Conservation (phyloP, 1,140 invertebrate species). For the Parapsyche elsis region DNA sequence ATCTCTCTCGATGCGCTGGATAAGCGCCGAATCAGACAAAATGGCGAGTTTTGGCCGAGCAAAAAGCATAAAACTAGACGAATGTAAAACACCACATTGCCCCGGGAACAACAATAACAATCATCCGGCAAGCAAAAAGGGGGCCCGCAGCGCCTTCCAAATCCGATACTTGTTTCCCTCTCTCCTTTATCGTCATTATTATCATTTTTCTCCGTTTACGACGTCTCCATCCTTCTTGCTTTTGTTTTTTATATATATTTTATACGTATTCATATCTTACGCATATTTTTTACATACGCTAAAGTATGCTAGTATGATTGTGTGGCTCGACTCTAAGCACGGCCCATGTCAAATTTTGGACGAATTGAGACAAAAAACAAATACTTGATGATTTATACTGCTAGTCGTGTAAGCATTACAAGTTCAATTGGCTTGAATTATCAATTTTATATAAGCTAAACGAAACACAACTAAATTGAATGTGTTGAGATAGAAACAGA, state of each 20-base stretch:
- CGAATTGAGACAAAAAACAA: too few relatives aligned
- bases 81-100: constrained; percentile 46
- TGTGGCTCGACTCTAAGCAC: too few relatives aligned
- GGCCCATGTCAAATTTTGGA: too few relatives aligned
- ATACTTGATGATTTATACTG: too few relatives aligned
- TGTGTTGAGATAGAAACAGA: too few relatives aligned
- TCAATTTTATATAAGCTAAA: too few relatives aligned
- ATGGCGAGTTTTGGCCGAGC: constrained; percentile 17
- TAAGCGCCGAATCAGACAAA: constrained; percentile 41
- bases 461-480: too few relatives aligned
- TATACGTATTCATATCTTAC: too few relatives aligned
- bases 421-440: too few relatives aligned
- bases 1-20: constrained; percentile 37
- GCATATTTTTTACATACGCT: too few relatives aligned
- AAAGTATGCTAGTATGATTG: too few relatives aligned
- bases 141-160: background rate
- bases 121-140: constrained; percentile 10
- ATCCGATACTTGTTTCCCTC: constrained; percentile 39
- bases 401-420: too few relatives aligned
- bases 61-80: constrained; percentile 40
- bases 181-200: constrained; percentile 36
- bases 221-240: constrained; percentile 10
- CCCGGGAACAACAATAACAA: constrained; percentile 47
- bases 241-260: background rate
- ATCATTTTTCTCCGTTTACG: constrained; percentile 23